These are phyloP conservation scores for Phymorhynchus buccinoides DNA, from an alignment of 1,140 invertebrate species.

Conservation along the genomic window DNA sequence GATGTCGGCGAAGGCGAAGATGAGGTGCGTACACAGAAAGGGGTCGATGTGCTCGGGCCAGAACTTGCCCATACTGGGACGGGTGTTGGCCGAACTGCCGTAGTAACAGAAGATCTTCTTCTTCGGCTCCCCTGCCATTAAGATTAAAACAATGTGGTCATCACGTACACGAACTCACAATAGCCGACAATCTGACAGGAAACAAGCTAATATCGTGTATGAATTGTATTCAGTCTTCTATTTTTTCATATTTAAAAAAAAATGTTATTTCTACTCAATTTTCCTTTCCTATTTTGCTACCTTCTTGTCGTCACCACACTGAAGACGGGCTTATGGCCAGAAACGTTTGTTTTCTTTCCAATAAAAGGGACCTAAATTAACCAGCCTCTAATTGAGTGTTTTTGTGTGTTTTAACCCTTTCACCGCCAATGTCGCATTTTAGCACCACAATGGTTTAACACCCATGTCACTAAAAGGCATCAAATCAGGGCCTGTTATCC, in stretches of 20 bases:
- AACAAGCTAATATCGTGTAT: neutral
- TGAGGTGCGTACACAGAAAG: constrained; percentile 84
- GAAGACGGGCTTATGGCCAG: too few species aligned
- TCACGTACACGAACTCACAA: neutral
- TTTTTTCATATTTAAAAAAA: neutral
- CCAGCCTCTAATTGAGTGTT: too few species aligned
- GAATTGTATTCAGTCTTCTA: too few species aligned
- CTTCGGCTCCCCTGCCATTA: constrained; percentile 40
- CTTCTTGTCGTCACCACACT: too few species aligned
- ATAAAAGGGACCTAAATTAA: too few species aligned
- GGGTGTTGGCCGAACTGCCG: constrained; percentile 62
- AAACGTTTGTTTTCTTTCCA: too few species aligned
- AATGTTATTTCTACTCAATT: neutral
- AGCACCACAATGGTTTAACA: too few species aligned
- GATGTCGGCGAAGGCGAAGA: constrained; percentile 84
- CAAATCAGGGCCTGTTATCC: too few species aligned
- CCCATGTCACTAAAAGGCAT: too few species aligned
- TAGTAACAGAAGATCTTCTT: constrained; percentile 66
- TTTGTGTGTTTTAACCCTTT: too few species aligned
- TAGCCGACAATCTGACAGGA: neutral
- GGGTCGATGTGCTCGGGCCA: constrained; percentile 80
- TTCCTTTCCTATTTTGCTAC: neutral
- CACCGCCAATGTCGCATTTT: too few species aligned
- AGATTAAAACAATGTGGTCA: neutral
- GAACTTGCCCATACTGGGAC: constrained; percentile 72